Base-by-base conservation (phyloP, 2,797 vertebrate species). In the Morus bassanus region DNA sequence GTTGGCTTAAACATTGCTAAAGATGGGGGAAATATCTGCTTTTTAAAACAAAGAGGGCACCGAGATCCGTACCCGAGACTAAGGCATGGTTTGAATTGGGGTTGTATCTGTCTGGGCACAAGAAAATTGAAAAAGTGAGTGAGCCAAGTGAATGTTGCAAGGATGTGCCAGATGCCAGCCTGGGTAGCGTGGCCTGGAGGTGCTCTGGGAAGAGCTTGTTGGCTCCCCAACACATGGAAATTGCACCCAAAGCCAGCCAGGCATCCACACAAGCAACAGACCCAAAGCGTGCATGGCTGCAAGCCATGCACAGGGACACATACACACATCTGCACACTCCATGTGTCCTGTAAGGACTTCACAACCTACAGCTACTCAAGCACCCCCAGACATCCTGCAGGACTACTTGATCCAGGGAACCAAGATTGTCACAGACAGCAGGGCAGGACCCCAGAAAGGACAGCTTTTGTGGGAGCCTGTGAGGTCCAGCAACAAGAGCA, bases 21-120 rank as follows among this genome's bases (percentile, higher is more conserved):
- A 85, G 5, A 30, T 30, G 12, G 24, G 43, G 11, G 6, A 51
- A 69, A 46, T 13, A 2, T 31, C 18, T 37, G 25, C 5, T 70
- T 80, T 75, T 80, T 51, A 28, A 64, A 93, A 35, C 18, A 70
- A 63, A 64, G 43, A 69, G 67, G 22, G 15, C 30, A 39, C 21
- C 0, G 3, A 85, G 11, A 15, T 61, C 48, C 2, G 0, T 45
- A 85, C 17, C 13, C 7, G 2, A 31, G 25, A 68, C 50, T 39
- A 73, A 15, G 54, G 31, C 18, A 45, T 7, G 8, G 14, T 68
- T 74, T 88, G 73, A 60, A 24, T 18, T n/a, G 60, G 24, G 35
- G 27, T 30, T 50, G 27, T 41, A 16, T 31, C 67, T 39, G 13
- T 21, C 33, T 37, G 24, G 28, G 19, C 24, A 45, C 31, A 57